A percentile compares a stretch with the other conserved stretches of the same genome.
phyloP scores from a whole-genome alignment of 2,797 vertebrate species.

The Astyanax mexicanus region DNA sequence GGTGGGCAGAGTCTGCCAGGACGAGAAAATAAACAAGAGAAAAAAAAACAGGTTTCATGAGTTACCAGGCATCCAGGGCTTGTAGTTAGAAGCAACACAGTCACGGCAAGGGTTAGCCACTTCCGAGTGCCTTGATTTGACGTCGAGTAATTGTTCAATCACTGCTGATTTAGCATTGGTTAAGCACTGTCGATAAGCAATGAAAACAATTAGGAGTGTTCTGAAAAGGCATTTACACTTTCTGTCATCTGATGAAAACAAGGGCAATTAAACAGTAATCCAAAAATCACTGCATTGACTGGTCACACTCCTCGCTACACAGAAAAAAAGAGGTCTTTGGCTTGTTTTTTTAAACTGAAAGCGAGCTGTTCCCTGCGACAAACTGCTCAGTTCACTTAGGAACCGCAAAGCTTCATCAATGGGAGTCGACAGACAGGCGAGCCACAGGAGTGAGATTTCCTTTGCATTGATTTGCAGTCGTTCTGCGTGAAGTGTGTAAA shows the following conservation, averaged over 20 bases:
- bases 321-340: not conserved
- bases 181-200: conserved; percentile 45
- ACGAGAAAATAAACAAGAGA: conserved; percentile 43
- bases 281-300: conserved; percentile 47
- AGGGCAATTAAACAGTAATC: conserved; percentile 50
- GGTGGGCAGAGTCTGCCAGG: conserved; percentile 88
- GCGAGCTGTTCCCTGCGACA: not conserved
- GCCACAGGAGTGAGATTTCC: conserved; percentile 6
- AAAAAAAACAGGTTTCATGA: not conserved
- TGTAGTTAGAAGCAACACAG: conserved; percentile 2
- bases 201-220: conserved; percentile 36
- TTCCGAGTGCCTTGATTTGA: conserved; percentile 24
- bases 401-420: conserved; percentile 12
- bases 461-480: conserved; percentile 5
- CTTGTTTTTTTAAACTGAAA: not conserved
- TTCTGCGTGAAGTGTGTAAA: not conserved
- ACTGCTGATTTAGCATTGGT: conserved; percentile 39
- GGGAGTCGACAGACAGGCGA: conserved; percentile 1
- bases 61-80: not conserved
- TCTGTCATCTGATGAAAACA: conserved; percentile 44
- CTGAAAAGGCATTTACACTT: conserved; percentile 42
- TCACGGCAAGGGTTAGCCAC: conserved; percentile 5
- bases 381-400: not conserved
- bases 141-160: conserved; percentile 46
- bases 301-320: not conserved